Percentiles rank a stretch among this genome's conserved stretches.
phyloP scores from a whole-genome alignment of 2,113 vertebrate genomes.

The Chaetura pelagica region DNA sequence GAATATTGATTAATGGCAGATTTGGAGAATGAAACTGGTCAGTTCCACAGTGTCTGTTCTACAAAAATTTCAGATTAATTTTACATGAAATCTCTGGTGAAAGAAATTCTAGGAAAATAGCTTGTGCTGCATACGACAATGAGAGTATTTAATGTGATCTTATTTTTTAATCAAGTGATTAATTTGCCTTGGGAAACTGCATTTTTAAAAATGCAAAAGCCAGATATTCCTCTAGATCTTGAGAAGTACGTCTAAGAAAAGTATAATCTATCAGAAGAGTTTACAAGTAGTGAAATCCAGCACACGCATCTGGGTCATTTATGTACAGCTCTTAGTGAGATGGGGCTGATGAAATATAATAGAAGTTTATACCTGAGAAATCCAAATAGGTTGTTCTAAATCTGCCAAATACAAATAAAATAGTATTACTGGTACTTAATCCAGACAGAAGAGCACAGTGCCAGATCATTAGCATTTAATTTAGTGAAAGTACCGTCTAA shows the following conservation, averaged over 20 bases:
- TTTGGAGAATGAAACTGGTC: not conserved
- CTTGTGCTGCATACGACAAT: not conserved
- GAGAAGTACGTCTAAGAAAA: not conserved
- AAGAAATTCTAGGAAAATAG: not conserved
- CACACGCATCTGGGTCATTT: not conserved
- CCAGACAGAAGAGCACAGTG: not conserved
- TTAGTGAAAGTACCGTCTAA: slow-evolving; percentile 49
- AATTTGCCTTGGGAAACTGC: not conserved
- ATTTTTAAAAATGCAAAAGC: not conserved
- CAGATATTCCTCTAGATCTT: not conserved
- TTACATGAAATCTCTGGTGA: not conserved
- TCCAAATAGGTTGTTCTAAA: not conserved
- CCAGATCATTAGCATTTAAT: slow-evolving; percentile 67
- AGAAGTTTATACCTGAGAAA: not conserved
- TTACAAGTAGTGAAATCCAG: not conserved
- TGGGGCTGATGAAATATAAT: not conserved
- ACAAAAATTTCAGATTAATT: not conserved
- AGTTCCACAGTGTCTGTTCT: not conserved
- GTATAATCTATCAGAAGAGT: not conserved
- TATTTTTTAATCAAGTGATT: not conserved
- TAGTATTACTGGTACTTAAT: slow-evolving; percentile 1
- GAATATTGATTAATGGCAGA: not conserved
- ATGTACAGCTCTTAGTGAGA: not conserved
- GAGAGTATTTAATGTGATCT: not conserved
- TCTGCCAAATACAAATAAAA: not conserved